Conservation (phyloP, 2,113 vertebrate species). For the Platysternon megacephalum region DNA sequence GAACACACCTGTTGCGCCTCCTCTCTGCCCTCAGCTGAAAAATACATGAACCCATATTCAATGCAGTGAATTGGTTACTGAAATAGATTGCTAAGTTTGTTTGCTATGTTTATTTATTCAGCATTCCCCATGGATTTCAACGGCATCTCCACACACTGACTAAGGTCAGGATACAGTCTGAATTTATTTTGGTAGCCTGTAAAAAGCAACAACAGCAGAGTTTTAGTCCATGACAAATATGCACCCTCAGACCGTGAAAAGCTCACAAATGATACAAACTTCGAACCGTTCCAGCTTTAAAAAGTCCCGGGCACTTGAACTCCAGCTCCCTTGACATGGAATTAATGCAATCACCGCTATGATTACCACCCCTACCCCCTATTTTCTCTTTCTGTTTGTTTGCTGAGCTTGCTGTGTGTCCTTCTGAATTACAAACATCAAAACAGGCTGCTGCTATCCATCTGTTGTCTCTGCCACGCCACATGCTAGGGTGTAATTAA, state of each 20-base stretch:
- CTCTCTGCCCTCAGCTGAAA: neutral
- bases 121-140: neutral
- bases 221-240: neutral
- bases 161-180: neutral
- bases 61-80: fast-evolving
- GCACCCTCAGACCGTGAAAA: neutral
- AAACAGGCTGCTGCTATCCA: slow-evolving; percentile 45
- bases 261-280: neutral
- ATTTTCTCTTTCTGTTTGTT: neutral
- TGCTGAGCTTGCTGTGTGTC: fast-evolving
- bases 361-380: fast-evolving
- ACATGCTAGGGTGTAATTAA: slow-evolving; percentile 25
- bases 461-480: neutral
- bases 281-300: fast-evolving
- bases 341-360: fast-evolving
- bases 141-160: too few species aligned
- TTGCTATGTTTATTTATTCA: neutral
- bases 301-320: neutral
- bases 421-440: neutral
- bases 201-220: neutral
- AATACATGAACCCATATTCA: neutral
- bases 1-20: neutral
- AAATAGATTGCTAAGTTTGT: fast-evolving
- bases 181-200: neutral
- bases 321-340: fast-evolving